These are phyloP conservation scores for Tyrannus savana DNA, from an alignment of 2,113 vertebrate genomes.

Conservation along the genomic window DNA sequence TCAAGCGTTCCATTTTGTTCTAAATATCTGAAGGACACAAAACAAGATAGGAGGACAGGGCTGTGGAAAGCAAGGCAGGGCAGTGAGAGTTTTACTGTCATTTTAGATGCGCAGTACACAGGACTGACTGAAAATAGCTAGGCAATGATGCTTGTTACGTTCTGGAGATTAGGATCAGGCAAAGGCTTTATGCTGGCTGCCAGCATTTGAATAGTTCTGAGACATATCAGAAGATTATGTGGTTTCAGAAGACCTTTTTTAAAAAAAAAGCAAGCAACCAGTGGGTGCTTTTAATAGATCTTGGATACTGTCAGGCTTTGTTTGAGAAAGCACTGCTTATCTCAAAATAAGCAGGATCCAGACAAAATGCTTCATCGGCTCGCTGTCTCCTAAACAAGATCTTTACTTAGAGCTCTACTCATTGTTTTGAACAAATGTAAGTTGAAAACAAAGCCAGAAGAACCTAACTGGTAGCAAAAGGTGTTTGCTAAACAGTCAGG, in stretches of 20 bases:
- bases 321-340: slow-evolving; percentile 7
- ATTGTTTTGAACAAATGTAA: background rate
- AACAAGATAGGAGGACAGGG: background rate
- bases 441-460: background rate
- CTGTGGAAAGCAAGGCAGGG: background rate
- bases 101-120: background rate
- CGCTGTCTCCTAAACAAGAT: background rate
- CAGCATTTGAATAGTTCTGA: slow-evolving; percentile 28
- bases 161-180: slow-evolving; percentile 32
- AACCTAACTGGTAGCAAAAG: background rate
- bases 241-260: background rate
- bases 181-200: slow-evolving; percentile 10
- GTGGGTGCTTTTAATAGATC: slow-evolving; percentile 11
- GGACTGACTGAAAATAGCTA: slow-evolving; percentile 7
- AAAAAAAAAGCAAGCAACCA: background rate
- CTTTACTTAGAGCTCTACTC: background rate
- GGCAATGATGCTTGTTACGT: background rate
- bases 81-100: background rate
- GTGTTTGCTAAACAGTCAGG: background rate
- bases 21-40: background rate
- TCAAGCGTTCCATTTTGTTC: background rate
- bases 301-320: slow-evolving; percentile 6
- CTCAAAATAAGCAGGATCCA: slow-evolving; percentile 13
- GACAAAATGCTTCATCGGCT: background rate
- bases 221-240: slow-evolving; percentile 34